Conservation (phyloP, 1,140 invertebrate genomes). For the Polypedilum pembai region DNA sequence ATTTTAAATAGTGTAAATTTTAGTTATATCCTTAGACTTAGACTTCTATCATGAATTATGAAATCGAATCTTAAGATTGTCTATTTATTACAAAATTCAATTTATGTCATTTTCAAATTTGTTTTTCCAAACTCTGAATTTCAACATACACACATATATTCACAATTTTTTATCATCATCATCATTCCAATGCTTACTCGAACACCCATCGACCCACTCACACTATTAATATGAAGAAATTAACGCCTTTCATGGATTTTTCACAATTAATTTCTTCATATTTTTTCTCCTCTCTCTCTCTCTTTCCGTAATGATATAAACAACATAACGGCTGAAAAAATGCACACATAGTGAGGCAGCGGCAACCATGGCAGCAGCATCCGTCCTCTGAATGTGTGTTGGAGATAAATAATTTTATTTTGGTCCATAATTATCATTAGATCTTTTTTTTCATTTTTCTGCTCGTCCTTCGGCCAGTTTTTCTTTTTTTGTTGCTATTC, state of each 20-base stretch:
- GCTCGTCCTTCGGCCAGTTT: not conserved
- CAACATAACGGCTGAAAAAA: constrained; percentile 12
- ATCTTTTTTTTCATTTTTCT: constrained; percentile 22
- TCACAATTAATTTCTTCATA: constrained; percentile 28
- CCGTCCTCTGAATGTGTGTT: constrained; percentile 22
- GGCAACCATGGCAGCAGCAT: not conserved
- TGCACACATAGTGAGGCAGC: not conserved
- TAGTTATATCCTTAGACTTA: too few species aligned
- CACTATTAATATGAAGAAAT: too few species aligned
- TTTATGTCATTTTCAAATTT: too few species aligned
- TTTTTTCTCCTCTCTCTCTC: not conserved
- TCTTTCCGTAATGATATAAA: not conserved
- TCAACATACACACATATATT: not conserved
- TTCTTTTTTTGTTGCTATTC: not conserved
- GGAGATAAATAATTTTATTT: constrained; percentile 28
- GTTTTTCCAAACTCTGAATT: not conserved
- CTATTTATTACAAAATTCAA: too few species aligned
- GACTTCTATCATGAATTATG: too few species aligned
- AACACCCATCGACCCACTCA: not conserved
- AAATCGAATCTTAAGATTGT: too few species aligned
- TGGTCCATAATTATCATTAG: constrained; percentile 27
- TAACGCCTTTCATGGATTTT: constrained; percentile 19
- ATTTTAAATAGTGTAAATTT: too few species aligned
- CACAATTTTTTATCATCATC: not conserved
- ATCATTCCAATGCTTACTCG: not conserved